Conservation (phyloP, 2,113 vertebrate genomes). For the Myrmophylax atrothorax region DNA sequence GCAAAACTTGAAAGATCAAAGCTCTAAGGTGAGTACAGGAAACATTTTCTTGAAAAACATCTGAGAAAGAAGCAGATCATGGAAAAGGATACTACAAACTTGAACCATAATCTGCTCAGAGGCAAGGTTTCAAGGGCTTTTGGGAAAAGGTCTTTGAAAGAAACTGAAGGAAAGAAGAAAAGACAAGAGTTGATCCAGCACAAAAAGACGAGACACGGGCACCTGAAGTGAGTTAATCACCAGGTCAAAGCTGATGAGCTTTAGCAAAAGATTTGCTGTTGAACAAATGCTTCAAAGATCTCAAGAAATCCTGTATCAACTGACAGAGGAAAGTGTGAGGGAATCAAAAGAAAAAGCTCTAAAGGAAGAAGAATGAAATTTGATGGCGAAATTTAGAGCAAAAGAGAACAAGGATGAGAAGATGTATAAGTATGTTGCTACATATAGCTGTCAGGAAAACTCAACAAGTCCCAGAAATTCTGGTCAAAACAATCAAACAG, state of each 20-base stretch:
- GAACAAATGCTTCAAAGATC: conserved; percentile 28
- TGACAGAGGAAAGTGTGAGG: neutral
- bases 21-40: neutral
- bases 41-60: neutral
- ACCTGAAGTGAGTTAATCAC: neutral
- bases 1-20: neutral
- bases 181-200: neutral
- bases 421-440: neutral
- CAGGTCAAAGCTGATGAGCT: conserved; percentile 2
- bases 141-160: conserved; percentile 3
- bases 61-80: neutral
- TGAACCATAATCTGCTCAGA: neutral
- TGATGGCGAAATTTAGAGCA: neutral
- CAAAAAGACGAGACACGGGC: neutral
- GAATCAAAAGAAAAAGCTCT: conserved; percentile 12
- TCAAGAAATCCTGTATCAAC: conserved; percentile 18
- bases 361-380: neutral
- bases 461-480: conserved; percentile 16
- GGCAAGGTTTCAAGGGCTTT: neutral
- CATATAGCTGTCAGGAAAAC: conserved; percentile 20
- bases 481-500: neutral
- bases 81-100: neutral
- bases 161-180: neutral
- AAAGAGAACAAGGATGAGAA: neutral
- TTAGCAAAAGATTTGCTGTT: neutral